A percentile compares a stretch with the other conserved stretches of the same genome.
Evolutionary conservation across 2,113 vertebrate species (phyloP).

Genomic region (Spea multiplicata): DNA sequence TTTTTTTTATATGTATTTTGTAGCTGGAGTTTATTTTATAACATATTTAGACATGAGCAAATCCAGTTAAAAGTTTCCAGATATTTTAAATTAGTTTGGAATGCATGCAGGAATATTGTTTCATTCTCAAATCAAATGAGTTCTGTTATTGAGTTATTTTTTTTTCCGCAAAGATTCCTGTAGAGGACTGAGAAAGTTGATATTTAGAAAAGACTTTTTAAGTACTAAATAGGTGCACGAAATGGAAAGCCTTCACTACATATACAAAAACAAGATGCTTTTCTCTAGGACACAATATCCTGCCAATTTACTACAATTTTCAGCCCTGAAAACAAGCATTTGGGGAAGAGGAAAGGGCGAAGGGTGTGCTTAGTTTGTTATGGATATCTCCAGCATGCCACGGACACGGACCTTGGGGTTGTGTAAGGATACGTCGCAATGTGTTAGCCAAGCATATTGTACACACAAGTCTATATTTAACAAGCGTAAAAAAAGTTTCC

Average conservation of each 20-base stretch:
- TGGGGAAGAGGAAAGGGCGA: not conserved
- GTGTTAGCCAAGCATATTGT: not conserved
- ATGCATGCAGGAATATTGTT: no score
- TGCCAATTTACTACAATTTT: conserved; percentile 3
- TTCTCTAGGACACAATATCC: not conserved
- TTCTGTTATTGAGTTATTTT: no score
- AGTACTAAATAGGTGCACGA: not conserved
- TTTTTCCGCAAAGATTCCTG: no score
- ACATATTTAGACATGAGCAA: no score
- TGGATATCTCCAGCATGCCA: conserved; percentile 9
- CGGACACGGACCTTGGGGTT: not conserved
- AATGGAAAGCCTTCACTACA: conserved; percentile 6
- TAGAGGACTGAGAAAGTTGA: not conserved
- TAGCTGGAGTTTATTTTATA: no score
- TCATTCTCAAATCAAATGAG: no score
- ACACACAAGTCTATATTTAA: no score
- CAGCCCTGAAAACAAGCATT: conserved; percentile 5
- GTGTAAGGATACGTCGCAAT: conserved; percentile 1
- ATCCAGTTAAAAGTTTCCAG: no score
- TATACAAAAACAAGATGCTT: not conserved
- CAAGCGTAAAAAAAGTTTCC: not conserved
- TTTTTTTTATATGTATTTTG: no score
- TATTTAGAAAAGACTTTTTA: not conserved
- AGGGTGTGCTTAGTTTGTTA: conserved; percentile 8
- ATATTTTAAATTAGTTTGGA: no score